Percentiles rank a stretch among this genome's conserved stretches.
Conservation (phyloP, 2,888 invertebrate species). For the Andricus quercusramuli region DNA sequence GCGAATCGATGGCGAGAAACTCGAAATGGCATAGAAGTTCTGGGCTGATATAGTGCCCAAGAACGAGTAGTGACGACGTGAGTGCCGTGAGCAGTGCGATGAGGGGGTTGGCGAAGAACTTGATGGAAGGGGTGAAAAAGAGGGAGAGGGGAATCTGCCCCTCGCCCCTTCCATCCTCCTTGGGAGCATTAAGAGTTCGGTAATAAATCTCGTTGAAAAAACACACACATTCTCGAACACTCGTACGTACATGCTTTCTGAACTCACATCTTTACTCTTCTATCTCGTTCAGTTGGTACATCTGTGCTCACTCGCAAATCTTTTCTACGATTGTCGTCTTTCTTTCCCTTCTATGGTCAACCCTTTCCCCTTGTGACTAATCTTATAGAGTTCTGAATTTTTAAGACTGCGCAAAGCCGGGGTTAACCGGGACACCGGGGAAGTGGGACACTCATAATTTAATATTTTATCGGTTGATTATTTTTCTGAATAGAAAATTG, state of each 20-base stretch:
- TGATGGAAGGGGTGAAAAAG: constrained; percentile 39
- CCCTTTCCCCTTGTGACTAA: background rate
- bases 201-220: constrained; percentile 77
- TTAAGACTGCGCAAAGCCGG: background rate
- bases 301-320: constrained; percentile 56
- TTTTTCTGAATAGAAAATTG: too few relatives aligned
- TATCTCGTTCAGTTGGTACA: constrained; percentile 64
- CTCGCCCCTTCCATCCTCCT: constrained; percentile 60
- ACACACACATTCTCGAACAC: constrained; percentile 64
- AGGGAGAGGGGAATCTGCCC: constrained; percentile 51
- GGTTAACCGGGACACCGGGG: background rate
- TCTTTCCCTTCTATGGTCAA: background rate
- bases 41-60: constrained; percentile 59
- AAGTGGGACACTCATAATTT: too few relatives aligned
- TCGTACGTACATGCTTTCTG: constrained; percentile 43
- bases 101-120: constrained; percentile 47
- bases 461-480: too few relatives aligned
- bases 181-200: constrained; percentile 74
- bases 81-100: constrained; percentile 54
- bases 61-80: constrained; percentile 63
- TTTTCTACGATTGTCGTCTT: constrained; percentile 43
- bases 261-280: constrained; percentile 51
- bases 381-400: background rate
- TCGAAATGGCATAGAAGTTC: constrained; percentile 59
- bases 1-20: constrained; percentile 57